Base-by-base conservation (phyloP, 2,797 vertebrate species). In the Clarias fuscus region DNA sequence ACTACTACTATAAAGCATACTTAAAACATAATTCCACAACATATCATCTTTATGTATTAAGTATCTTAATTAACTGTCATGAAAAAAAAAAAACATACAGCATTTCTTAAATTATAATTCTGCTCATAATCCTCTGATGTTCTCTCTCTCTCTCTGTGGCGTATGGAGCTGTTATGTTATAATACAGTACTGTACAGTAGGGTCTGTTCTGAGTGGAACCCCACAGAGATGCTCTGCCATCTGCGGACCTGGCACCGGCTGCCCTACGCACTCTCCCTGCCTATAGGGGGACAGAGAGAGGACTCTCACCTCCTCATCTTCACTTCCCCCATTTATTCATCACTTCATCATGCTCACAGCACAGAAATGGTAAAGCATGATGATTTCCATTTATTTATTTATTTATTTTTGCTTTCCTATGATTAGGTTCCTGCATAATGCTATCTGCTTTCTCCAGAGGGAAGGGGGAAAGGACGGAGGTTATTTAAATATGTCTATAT, bases 151-250 rank as follows among this genome's bases (percentile, higher is more conserved):
- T 85, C 58, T 83, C 24, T 58, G 33, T 68, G 72, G 33, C 10
- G 11, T 33, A 64, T 48, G 24, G 78, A 48, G 18, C 84, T 71
- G 13, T 72, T 88, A 88, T 78, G 87, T 59, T 65, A 85, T 84
- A 88, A 86, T 89, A 89, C 86, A 89, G 84, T 87, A 86, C 85
- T 90, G 88, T 93, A 94, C 92, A 94, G 93, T 94, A 90, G 87
- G 91, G 90, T 89, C 88, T 90, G 91, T 87, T 92, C 92, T 88
- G 89, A 91, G 91, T 89, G 88, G 58, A 88, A 88, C 84, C 91
- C 89, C 87, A 92, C 90, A 87, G 92, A 88, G 82, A 91, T 82
- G 90, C 90, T 85, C 87, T 27, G 88, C 88, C 89, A 89, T 90
- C 89, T 90, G 87, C 22, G 65, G 84, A 77, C 84, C 86, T 90